A percentile compares a stretch with the other conserved stretches of the same genome.
These are phyloP conservation scores for Rhagoletis zephyria DNA, from an alignment of 1,140 invertebrate species.

Conservation along the genomic window DNA sequence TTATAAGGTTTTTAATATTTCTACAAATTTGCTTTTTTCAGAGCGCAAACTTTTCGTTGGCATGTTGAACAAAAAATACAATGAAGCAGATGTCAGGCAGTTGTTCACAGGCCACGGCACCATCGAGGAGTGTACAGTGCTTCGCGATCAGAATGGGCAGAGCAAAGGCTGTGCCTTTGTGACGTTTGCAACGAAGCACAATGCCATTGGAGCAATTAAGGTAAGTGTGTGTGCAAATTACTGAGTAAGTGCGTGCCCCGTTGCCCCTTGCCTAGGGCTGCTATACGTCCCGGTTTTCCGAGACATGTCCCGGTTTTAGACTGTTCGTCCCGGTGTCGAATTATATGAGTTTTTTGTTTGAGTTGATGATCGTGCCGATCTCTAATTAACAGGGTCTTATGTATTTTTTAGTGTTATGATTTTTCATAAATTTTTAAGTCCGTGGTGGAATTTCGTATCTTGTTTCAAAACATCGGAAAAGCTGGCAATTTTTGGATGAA, in stretches of 20 bases:
- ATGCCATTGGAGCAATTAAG: slow-evolving; percentile 96
- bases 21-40: slow-evolving; percentile 76
- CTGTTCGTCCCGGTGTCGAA: too few relatives aligned
- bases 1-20: slow-evolving; percentile 55
- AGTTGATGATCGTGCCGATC: too few relatives aligned
- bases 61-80: slow-evolving; percentile 98
- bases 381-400: too few relatives aligned
- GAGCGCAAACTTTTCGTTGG: slow-evolving; percentile 98
- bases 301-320: too few relatives aligned
- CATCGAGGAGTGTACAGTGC: slow-evolving; percentile 98
- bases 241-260: slow-evolving; percentile 8
- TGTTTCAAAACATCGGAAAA: too few relatives aligned
- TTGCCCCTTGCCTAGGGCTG: neutral
- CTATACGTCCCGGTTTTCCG: too few relatives aligned
- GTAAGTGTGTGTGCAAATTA: slow-evolving; percentile 66
- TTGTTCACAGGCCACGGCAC: slow-evolving; percentile 94
- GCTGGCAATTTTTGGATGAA: too few relatives aligned
- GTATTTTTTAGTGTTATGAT: too few relatives aligned
- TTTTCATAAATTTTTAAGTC: too few relatives aligned
- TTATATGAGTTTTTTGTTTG: too few relatives aligned
- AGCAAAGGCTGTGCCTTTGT: slow-evolving; percentile 99
- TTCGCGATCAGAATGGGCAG: slow-evolving; percentile 92
- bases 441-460: too few relatives aligned
- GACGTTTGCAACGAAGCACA: slow-evolving; percentile 95
- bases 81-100: slow-evolving; percentile 94